Evolutionary conservation across 2,113 vertebrate genomes (phyloP).

Genomic region (Pardalotus punctatus): DNA sequence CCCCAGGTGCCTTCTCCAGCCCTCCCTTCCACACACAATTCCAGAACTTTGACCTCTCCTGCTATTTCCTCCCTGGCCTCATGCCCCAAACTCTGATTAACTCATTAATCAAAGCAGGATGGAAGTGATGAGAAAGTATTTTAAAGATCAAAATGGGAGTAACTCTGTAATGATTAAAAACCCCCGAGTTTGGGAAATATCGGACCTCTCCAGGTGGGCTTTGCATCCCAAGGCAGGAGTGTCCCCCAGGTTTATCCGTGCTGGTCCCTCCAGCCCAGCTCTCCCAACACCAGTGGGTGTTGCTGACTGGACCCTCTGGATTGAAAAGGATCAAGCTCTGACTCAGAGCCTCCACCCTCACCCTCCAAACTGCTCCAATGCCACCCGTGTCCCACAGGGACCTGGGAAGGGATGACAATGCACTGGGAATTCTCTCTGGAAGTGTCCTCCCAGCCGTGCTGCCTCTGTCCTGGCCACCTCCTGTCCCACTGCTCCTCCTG

Average conservation of each 20-base stretch:
- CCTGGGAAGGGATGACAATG: neutral
- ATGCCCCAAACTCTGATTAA: neutral
- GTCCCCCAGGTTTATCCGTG: fast-evolving
- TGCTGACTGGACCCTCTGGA: neutral
- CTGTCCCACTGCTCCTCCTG: neutral
- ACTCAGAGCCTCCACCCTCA: neutral
- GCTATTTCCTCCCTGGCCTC: neutral
- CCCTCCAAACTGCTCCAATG: neutral
- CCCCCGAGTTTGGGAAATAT: fast-evolving
- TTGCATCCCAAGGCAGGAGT: neutral
- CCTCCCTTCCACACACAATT: neutral
- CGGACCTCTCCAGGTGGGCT: neutral
- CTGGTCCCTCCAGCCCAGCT: neutral
- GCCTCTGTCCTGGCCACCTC: neutral
- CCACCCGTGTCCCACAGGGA: neutral
- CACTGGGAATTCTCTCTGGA: neutral
- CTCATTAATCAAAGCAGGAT: neutral
- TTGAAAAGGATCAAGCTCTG: neutral
- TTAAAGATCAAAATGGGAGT: neutral
- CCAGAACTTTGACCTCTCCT: neutral
- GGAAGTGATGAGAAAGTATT: neutral
- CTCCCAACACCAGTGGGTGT: neutral
- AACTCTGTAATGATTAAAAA: neutral
- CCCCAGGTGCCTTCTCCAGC: neutral
- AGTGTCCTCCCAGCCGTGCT: neutral